Conservation (phyloP, 2,888 invertebrate species). For the Mythimna loreyi region DNA sequence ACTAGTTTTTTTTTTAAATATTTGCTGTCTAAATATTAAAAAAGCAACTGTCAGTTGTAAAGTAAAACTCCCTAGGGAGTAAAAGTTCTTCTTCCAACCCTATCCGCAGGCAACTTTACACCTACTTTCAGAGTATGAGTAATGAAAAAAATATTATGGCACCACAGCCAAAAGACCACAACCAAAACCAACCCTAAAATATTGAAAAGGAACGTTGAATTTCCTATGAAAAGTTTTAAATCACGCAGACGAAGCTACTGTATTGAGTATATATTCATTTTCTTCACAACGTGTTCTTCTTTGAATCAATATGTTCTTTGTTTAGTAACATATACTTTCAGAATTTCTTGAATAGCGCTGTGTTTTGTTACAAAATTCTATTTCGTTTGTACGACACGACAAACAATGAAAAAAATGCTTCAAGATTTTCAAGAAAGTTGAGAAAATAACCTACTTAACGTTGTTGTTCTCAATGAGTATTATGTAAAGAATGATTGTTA, state of each 20-base stretch:
- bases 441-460: constrained; percentile 35
- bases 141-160: neutral
- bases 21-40: too few relatives aligned
- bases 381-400: constrained; percentile 48
- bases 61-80: too few relatives aligned
- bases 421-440: constrained; percentile 40
- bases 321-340: constrained; percentile 36
- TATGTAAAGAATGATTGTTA: constrained; percentile 29
- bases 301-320: constrained; percentile 24
- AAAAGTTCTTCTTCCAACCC: too few relatives aligned
- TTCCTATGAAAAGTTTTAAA: neutral
- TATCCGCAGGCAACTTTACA: too few relatives aligned
- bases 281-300: constrained; percentile 1
- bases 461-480: constrained; percentile 42
- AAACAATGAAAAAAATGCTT: constrained; percentile 51
- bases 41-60: too few relatives aligned
- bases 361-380: constrained; percentile 52
- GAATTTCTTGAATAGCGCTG: constrained; percentile 37
- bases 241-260: neutral
- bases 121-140: too few relatives aligned
- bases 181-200: neutral
- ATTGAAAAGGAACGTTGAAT: neutral
- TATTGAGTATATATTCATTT: constrained; percentile 30
- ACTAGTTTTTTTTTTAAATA: too few relatives aligned
- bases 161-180: too few relatives aligned